These are phyloP conservation scores for Alca torda DNA, from an alignment of 2,797 vertebrate species.

Conservation along the genomic window DNA sequence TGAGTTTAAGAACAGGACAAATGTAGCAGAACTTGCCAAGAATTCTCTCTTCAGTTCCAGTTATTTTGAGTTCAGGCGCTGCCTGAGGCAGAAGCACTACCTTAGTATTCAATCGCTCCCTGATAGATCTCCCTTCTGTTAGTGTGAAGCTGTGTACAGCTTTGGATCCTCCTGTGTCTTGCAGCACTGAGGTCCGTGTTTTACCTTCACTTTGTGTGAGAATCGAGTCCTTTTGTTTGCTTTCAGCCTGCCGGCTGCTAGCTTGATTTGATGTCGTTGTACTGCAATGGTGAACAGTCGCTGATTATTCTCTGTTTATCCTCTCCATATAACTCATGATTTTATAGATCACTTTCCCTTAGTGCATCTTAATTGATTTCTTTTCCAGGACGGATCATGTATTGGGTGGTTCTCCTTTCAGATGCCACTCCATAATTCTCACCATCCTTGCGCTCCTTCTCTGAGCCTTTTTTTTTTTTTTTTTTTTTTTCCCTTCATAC, in stretches of 20 bases:
- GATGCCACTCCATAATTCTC: not conserved
- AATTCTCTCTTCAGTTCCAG: not conserved
- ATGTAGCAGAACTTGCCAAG: not conserved
- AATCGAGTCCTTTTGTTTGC: not conserved
- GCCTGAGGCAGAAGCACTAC: not conserved
- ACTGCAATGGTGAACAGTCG: not conserved
- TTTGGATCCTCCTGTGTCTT: not conserved
- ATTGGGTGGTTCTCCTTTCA: not conserved
- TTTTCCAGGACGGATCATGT: not conserved
- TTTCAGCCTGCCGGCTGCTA: not conserved
- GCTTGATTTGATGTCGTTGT: not conserved
- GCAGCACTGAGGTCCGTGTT: not conserved
- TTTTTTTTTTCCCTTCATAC: not conserved
- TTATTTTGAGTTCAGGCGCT: not conserved
- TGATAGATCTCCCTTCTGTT: not conserved
- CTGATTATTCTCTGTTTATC: not conserved
- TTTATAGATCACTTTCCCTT: conserved; percentile 3
- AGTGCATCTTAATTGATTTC: not conserved
- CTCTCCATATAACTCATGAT: not conserved
- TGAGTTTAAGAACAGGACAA: not conserved
- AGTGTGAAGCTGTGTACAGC: not conserved
- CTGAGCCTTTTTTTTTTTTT: not conserved
- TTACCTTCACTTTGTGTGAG: not conserved
- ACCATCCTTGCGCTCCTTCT: not conserved
- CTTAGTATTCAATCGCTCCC: not conserved